Conservation (phyloP, 92 coral and sea anemone species). For the Zoanthus solanderi region DNA sequence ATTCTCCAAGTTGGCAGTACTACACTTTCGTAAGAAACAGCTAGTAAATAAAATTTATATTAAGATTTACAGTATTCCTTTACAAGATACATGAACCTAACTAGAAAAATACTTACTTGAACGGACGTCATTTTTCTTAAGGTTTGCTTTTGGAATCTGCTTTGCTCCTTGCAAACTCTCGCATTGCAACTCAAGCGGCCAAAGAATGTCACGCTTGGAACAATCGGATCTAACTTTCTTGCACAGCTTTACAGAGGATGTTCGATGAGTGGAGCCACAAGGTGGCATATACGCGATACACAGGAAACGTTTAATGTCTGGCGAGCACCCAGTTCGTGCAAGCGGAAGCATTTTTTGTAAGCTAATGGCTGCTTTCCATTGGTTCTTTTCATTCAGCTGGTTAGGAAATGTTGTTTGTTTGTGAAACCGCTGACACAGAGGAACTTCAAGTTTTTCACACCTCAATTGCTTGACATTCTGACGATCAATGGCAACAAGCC, state of each 20-base stretch:
- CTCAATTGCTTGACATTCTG: not conserved
- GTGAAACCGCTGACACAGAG: conserved; percentile 37
- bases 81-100: not conserved
- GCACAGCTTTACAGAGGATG: conserved; percentile 16
- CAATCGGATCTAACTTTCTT: conserved; percentile 26
- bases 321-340: conserved; percentile 24
- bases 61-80: not conserved
- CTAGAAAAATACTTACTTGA: not conserved
- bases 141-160: not conserved
- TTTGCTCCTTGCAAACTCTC: conserved; percentile 10
- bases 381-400: conserved; percentile 25
- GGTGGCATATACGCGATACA: conserved; percentile 20
- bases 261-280: not conserved
- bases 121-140: not conserved
- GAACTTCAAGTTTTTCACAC: conserved; percentile 20
- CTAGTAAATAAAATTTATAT: no score
- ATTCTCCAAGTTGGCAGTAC: no score
- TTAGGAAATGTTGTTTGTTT: conserved; percentile 18
- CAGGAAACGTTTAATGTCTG: conserved; percentile 16
- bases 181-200: conserved; percentile 12
- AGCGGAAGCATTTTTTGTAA: conserved; percentile 17
- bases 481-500: not conserved
- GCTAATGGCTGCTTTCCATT: conserved; percentile 36
- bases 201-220: not conserved
- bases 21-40: no score